Evolutionary conservation across 2,797 vertebrate genomes (phyloP), one percentile per base, ranked within the genome.

Genomic region (Poecilia picta): DNA sequence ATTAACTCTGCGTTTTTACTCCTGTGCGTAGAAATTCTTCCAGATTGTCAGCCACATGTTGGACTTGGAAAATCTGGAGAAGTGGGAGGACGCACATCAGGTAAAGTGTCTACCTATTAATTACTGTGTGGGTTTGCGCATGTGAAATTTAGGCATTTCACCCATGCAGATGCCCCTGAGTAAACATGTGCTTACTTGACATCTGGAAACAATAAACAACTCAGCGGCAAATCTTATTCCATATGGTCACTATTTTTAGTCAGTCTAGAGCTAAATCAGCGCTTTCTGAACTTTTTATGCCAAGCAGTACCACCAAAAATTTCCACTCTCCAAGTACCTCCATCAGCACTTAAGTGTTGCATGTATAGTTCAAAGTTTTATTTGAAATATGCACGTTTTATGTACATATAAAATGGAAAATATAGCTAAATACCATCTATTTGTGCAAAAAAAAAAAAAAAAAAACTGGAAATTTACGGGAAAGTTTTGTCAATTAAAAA

Each of bases 41-140:
- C 98, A 99, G 96, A 97, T 99, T 91, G 94, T 99, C 93, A 99
- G 98, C 92, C 96, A 96, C 93, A 99, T 99, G 97, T 97, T 99
- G 95, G 98, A 98, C 13, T 96, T 96, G 5, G 97, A 98, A 90
- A 99, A 99, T 92, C 91, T 96, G 7, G 97, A 97, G 5, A 99
- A 97, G 90, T 99, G 98, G 98, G 97, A 98, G 83, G 98, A 99
- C 0, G 97, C 97, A 28, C 98, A 99, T 85, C 98, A 99, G 97
- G 98, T 99, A 95, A 92, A 89, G 6, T 62, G 77, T 75, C 36
- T 47, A 68, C 49, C 72, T 51, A 70, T 80, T 73, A 57, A 81
- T 77, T 82, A 79, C 10, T 46, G 20, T 36, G 18, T 28, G 4
- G 82, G 57, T 79, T 13, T 73, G 43, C 70, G 36, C 49, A 49